Conservation (phyloP, 2,888 invertebrate species). For the Physocephala rufipes region DNA sequence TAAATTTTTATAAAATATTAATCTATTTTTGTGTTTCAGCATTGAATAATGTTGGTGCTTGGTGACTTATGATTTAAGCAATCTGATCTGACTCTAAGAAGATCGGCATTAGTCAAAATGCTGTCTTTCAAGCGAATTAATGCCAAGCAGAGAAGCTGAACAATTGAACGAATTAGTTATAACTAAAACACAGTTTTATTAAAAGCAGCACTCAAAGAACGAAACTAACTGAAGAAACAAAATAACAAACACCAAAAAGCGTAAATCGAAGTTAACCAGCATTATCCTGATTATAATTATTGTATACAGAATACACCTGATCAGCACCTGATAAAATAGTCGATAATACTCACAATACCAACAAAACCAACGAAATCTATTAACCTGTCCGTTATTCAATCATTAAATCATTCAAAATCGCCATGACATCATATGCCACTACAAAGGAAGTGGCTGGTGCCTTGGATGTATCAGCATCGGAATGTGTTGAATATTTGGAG, state of each 20-base stretch:
- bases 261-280: no score
- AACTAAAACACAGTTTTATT: not conserved
- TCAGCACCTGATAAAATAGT: not conserved
- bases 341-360: no score
- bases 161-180: not conserved
- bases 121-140: not conserved
- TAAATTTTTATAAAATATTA: no score
- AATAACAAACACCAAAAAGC: not conserved
- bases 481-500: slow-evolving; percentile 34
- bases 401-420: slow-evolving; percentile 15
- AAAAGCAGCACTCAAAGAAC: slow-evolving; percentile 10
- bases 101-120: not conserved
- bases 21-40: slow-evolving; percentile 1
- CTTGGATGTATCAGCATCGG: slow-evolving; percentile 38
- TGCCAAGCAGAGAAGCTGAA: slow-evolving; percentile 12
- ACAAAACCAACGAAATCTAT: slow-evolving; percentile 2
- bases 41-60: not conserved
- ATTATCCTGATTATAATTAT: not conserved
- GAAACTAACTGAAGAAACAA: not conserved
- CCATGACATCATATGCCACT: slow-evolving; percentile 49
- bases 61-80: not conserved
- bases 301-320: slow-evolving; percentile 17
- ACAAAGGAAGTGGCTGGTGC: slow-evolving; percentile 42
- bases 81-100: not conserved
- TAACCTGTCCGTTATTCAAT: not conserved